Percentiles rank a stretch among this genome's conserved stretches.
These are phyloP conservation scores for Anguilla rostrata DNA, from an alignment of 2,113 vertebrate genomes.

Conservation along the genomic window DNA sequence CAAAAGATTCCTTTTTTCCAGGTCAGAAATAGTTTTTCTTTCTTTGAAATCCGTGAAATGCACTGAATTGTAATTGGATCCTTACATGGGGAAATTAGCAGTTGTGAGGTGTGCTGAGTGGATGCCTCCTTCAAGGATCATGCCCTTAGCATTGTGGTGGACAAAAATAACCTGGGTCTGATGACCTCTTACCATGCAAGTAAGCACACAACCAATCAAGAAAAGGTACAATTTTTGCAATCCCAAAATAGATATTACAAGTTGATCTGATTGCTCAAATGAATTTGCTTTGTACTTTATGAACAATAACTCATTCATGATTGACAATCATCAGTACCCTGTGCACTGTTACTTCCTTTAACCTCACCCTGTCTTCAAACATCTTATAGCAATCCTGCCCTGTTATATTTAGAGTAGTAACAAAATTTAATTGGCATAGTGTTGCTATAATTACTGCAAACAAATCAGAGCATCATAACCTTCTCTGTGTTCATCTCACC, in stretches of 20 bases:
- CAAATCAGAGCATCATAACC: too few relatives aligned
- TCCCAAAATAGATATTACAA: not conserved
- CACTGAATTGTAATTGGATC: not conserved
- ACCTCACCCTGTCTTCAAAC: not conserved
- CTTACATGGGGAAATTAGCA: not conserved
- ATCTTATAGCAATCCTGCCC: not conserved
- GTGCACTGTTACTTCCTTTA: not conserved
- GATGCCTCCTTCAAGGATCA: not conserved
- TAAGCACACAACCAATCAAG: not conserved
- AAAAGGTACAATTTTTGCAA: not conserved
- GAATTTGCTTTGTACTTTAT: not conserved
- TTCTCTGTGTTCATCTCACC: too few relatives aligned
- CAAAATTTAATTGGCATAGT: not conserved
- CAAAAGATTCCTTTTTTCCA: not conserved
- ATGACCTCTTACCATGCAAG: not conserved
- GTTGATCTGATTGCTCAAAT: not conserved
- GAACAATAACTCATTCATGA: not conserved
- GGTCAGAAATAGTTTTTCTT: not conserved
- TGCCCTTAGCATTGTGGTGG: not conserved
- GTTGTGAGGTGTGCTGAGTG: not conserved
- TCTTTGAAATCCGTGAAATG: not conserved
- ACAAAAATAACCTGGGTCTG: not conserved
- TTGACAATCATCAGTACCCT: not conserved
- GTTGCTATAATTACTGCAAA: too few relatives aligned
- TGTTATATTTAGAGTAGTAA: not conserved